A percentile compares a stretch with the other conserved stretches of the same genome.
Conservation (phyloP, 2,113 vertebrate genomes). For the Clarias gariepinus region DNA sequence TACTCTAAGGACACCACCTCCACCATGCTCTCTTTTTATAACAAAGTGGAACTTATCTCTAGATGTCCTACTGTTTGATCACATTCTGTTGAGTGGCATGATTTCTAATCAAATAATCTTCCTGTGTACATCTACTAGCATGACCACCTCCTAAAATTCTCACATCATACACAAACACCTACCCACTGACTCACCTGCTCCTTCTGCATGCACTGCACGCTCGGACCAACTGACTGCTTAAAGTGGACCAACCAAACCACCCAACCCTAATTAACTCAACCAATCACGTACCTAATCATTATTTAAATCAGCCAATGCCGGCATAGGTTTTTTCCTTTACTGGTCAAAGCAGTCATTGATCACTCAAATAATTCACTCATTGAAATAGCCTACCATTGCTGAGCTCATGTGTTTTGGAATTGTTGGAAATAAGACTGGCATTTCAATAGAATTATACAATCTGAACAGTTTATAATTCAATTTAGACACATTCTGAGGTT, state of each 20-base stretch:
- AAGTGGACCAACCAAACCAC: slow-evolving; percentile 69
- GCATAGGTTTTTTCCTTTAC: slow-evolving; percentile 12
- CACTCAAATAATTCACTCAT: slow-evolving; percentile 15
- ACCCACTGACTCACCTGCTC: slow-evolving; percentile 69
- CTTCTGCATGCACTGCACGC: slow-evolving; percentile 82
- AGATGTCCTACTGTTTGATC: slow-evolving; percentile 99
- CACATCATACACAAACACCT: slow-evolving; percentile 79
- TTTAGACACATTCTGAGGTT: background rate
- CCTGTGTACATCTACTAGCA: slow-evolving; percentile 99
- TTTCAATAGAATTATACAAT: background rate
- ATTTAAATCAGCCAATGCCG: slow-evolving; percentile 2
- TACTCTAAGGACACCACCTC: slow-evolving; percentile 54
- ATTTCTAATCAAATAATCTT: slow-evolving; percentile 99
- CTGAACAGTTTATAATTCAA: background rate
- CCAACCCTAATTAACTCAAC: slow-evolving; percentile 25
- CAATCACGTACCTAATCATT: slow-evolving; percentile 11
- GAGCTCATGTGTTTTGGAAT: slow-evolving; percentile 4
- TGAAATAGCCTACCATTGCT: background rate
- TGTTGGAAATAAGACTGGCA: background rate
- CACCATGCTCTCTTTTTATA: slow-evolving; percentile 70
- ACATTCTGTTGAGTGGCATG: slow-evolving; percentile 99
- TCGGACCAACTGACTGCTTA: slow-evolving; percentile 79
- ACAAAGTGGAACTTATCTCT: slow-evolving; percentile 99
- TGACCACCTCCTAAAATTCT: slow-evolving; percentile 93
- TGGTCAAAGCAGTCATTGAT: slow-evolving; percentile 16